These are phyloP conservation scores for Festucalex cinctus DNA, from an alignment of 2,113 vertebrate species.

Conservation along the genomic window DNA sequence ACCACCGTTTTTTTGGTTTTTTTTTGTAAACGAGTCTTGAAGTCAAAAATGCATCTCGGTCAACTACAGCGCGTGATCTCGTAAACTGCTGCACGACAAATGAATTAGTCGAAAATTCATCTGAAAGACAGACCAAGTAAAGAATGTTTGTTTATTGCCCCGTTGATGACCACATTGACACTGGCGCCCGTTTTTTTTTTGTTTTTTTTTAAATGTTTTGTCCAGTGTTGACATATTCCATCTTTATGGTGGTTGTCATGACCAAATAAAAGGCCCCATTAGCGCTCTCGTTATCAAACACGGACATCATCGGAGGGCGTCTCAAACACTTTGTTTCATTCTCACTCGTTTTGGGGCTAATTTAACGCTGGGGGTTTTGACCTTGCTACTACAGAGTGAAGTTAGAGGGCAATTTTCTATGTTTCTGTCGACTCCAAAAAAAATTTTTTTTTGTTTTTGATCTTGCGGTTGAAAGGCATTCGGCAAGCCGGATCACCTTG, in stretches of 20 bases:
- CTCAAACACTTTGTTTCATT: constrained; percentile 40
- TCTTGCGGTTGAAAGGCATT: constrained; percentile 56
- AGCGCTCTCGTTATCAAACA: constrained; percentile 63
- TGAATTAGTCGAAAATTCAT: no score
- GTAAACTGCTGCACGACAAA: no score
- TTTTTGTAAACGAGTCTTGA: no score
- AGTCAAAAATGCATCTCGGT: no score
- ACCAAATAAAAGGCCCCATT: constrained; percentile 66
- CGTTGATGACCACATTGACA: no score
- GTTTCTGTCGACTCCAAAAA: constrained; percentile 31
- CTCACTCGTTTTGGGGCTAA: constrained; percentile 24
- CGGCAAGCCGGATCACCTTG: constrained; percentile 57
- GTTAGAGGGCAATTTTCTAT: constrained; percentile 43
- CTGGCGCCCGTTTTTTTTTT: neutral
- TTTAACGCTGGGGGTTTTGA: constrained; percentile 50
- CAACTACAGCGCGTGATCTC: no score
- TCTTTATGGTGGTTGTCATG: constrained; percentile 64
- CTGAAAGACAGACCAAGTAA: no score
- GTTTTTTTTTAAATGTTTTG: neutral
- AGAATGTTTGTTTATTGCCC: no score
- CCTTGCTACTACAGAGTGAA: constrained; percentile 56
- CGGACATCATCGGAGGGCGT: constrained; percentile 26
- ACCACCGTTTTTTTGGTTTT: no score
- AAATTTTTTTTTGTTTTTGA: constrained; percentile 38
- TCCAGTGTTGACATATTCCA: neutral